Evolutionary conservation across 2,888 invertebrate species (phyloP).

Genomic region (Mesorhabditis belari): DNA sequence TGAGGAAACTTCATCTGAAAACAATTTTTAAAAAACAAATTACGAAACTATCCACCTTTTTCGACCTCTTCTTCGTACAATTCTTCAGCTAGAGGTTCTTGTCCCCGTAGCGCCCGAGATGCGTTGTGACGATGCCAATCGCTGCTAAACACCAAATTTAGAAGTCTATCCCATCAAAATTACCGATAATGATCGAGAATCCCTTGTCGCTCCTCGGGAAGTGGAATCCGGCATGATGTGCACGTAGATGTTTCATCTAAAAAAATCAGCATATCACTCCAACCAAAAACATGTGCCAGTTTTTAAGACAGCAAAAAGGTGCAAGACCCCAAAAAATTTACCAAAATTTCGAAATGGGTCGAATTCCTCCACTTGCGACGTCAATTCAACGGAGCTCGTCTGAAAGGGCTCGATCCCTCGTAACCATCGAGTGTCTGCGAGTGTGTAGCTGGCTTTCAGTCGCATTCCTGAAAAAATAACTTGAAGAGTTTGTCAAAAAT

Average conservation of each 20-base stretch:
- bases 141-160: too few species aligned
- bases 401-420: background rate
- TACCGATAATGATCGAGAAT: background rate
- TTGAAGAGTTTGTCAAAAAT: too few species aligned
- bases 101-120: background rate
- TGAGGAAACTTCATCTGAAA: background rate
- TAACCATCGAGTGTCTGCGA: background rate
- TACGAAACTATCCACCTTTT: background rate
- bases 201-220: background rate
- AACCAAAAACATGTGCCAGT: too few species aligned
- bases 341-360: background rate
- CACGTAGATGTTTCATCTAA: background rate
- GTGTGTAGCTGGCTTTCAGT: background rate
- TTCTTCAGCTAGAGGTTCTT: background rate
- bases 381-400: background rate
- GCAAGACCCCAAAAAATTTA: background rate
- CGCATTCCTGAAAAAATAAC: background rate
- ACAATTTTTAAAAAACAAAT: background rate
- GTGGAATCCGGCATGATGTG: background rate
- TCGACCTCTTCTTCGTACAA: background rate
- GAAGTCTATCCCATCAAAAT: too few species aligned
- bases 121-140: background rate
- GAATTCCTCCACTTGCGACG: background rate
- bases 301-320: too few species aligned
- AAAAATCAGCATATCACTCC: too few species aligned